Base-by-base conservation (phyloP, 2,888 invertebrate genomes). In the Loripinus fragilis region DNA sequence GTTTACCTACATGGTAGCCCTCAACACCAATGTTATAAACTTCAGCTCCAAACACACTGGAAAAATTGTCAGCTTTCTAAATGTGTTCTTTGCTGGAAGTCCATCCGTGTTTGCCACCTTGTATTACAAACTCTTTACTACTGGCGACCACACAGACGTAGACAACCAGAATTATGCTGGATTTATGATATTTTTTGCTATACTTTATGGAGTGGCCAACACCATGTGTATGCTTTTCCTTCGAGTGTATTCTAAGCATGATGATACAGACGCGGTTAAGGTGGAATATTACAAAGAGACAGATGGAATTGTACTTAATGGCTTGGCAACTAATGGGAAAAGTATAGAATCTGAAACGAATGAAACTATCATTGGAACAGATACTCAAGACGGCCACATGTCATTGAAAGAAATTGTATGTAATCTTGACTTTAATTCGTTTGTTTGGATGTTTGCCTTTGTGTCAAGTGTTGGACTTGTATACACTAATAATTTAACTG, bases 21-120 rank as follows among this genome's bases (percentile, higher is more conserved):
- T 88, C 2, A 87, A 87, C 66, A 88, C 88, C 10, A 88, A 88
- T 55, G 73, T 86, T 17, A 83, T 85, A 8, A 88, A 88, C 52
- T 87, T 88, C 48, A 67, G 76, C 33, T 64, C 73, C 17, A 80
- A 83, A 50, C 83, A 87, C 73, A 76, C 85, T 0, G 86, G 86
- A 1, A 86, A 84, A 72, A 79, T 87, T 2, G 85, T 87, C 25
- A 86, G 88, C 5, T 65, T 86, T 1, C 74, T 88, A 15, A 87
- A 88, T 67, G 84, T 86, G 0, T 88, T 81, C 64, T 85, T 87
- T 33, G 84, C 86, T 7, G 88, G 88, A 55, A 86, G 87, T 73
- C 87, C 86, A 0, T 86, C 86, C 0, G 64, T 88, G 10, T 88
- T 85, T 76, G 83, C 84, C 15, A 75, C 78, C 12, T 48, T 87